Conservation (phyloP, 2,888 invertebrate species). For the Cabera pusaria region DNA sequence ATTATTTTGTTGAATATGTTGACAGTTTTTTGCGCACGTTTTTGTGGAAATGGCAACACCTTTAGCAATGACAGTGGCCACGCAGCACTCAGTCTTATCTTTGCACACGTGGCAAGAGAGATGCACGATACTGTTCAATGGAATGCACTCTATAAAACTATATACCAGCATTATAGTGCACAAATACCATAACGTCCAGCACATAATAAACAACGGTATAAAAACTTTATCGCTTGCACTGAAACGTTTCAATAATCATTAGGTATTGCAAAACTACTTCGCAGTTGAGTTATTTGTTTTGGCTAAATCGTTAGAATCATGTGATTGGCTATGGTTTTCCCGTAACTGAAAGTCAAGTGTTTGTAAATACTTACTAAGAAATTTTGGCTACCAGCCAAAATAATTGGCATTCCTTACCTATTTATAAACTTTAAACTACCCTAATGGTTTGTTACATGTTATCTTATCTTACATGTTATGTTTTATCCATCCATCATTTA, state of each 20-base stretch:
- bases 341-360: slow-evolving; percentile 11
- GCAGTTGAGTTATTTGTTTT: slow-evolving; percentile 5
- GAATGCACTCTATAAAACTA: slow-evolving; percentile 28
- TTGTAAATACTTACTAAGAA: slow-evolving; percentile 12
- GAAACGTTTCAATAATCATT: slow-evolving; percentile 10
- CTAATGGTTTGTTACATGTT: too few species aligned
- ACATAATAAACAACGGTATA: slow-evolving; percentile 12
- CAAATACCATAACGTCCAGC: slow-evolving; percentile 10
- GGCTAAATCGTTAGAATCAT: slow-evolving; percentile 1
- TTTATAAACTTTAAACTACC: slow-evolving; percentile 2
- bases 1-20: slow-evolving; percentile 28
- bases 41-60: slow-evolving; percentile 50
- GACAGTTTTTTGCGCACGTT: slow-evolving; percentile 52
- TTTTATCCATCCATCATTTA: too few species aligned
- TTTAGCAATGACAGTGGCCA: slow-evolving; percentile 48
- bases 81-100: slow-evolving; percentile 39
- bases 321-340: slow-evolving; percentile 5
- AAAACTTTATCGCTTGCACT: slow-evolving; percentile 16
- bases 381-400: slow-evolving; percentile 9
- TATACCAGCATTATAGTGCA: slow-evolving; percentile 15
- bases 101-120: slow-evolving; percentile 42
- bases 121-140: slow-evolving; percentile 38
- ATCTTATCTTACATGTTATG: too few species aligned
- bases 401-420: slow-evolving; percentile 7
- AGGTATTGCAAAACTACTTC: slow-evolving; percentile 10